These are phyloP conservation scores for Xiphophorus maculatus DNA, from an alignment of 2,113 vertebrate genomes.

Conservation along the genomic window DNA sequence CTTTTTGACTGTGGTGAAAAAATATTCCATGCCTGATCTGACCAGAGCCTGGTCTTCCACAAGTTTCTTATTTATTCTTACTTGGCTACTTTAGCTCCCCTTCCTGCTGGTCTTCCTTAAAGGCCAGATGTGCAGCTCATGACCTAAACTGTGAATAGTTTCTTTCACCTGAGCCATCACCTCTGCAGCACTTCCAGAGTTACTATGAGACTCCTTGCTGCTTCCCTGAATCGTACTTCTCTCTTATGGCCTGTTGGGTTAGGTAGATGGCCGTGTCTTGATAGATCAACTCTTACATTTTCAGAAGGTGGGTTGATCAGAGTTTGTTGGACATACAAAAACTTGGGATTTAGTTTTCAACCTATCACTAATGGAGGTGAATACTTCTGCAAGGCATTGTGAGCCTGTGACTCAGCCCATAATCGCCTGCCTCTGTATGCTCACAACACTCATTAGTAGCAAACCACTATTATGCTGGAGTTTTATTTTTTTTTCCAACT, in stretches of 20 bases:
- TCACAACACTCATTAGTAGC: slow-evolving; percentile 26
- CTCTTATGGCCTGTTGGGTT: neutral
- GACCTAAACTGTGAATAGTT: neutral
- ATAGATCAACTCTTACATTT: neutral
- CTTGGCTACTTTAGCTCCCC: too few relatives aligned
- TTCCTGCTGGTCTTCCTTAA: neutral
- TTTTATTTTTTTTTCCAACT: neutral
- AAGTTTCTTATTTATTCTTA: neutral
- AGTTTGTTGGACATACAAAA: neutral
- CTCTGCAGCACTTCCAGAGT: neutral
- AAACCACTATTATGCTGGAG: slow-evolving; percentile 28
- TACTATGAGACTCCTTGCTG: too few relatives aligned
- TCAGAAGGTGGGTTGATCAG: neutral
- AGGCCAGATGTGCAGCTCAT: neutral
- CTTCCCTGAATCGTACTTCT: too few relatives aligned
- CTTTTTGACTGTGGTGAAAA: neutral
- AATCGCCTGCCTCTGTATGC: slow-evolving; percentile 3
- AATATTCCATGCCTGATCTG: neutral
- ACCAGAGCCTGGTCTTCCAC: neutral
- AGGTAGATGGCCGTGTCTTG: neutral
- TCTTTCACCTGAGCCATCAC: neutral
- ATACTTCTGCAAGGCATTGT: neutral
- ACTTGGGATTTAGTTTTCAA: neutral
- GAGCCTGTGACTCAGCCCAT: neutral
- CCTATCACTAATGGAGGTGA: neutral